Conservation (phyloP, 2,797 vertebrate genomes). For the Brotula barbata region DNA sequence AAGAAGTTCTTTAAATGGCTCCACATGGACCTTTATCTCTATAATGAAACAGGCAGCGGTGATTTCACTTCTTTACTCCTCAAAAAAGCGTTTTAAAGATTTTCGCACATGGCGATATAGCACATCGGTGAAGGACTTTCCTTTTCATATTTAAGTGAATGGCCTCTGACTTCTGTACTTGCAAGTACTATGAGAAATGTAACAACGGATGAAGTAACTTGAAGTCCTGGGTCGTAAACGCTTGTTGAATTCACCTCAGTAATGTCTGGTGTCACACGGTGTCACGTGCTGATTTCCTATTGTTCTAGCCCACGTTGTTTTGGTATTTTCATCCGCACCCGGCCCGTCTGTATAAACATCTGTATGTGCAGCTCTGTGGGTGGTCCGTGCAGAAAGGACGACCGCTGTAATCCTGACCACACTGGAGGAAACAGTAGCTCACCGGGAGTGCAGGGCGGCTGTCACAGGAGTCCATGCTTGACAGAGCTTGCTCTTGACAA, state of each 20-base stretch:
- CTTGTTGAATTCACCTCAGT: slow-evolving; percentile 49
- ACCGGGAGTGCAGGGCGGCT: slow-evolving; percentile 73
- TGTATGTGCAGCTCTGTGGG: slow-evolving; percentile 45
- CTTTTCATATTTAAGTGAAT: slow-evolving; percentile 17
- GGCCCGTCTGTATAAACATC: slow-evolving; percentile 44
- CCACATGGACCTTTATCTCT: slow-evolving; percentile 46
- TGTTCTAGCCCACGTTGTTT: slow-evolving; percentile 24
- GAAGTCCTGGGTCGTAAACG: slow-evolving; percentile 44
- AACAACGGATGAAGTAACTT: slow-evolving; percentile 18
- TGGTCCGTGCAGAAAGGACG: slow-evolving; percentile 62
- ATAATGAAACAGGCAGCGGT: slow-evolving; percentile 37
- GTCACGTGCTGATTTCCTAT: slow-evolving; percentile 38
- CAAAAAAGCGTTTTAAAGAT: slow-evolving; percentile 23
- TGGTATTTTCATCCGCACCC: slow-evolving; percentile 18
- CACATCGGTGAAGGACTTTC: slow-evolving; percentile 20
- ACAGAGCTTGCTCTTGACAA: slow-evolving; percentile 76
- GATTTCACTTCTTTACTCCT: slow-evolving; percentile 41
- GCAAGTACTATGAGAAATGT: slow-evolving; percentile 12
- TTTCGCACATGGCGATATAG: slow-evolving; percentile 25
- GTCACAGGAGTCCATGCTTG: slow-evolving; percentile 74
- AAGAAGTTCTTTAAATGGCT: slow-evolving; percentile 52
- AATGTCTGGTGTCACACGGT: slow-evolving; percentile 43
- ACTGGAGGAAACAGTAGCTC: slow-evolving; percentile 70
- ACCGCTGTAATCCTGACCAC: slow-evolving; percentile 74
- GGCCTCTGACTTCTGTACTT: slow-evolving; percentile 9